Evolutionary conservation across 2,113 vertebrate species (phyloP), one percentile per base, ranked within the genome.

Genomic region (Sialia sialis): DNA sequence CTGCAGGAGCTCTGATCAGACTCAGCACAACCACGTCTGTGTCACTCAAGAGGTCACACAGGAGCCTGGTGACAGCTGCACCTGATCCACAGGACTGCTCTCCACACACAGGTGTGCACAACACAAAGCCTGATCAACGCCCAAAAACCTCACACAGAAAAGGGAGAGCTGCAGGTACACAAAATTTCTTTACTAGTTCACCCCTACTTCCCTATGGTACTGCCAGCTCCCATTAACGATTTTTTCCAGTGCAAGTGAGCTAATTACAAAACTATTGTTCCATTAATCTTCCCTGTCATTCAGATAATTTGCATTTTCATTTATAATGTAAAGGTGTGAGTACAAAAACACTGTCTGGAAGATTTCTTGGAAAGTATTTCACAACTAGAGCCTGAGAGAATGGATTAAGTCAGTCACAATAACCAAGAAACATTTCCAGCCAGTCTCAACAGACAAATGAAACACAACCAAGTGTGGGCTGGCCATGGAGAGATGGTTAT

Each of bases 321-420:
- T 19, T 19, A 44, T 8, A 84, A 72, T 75, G 41, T 43, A 67
- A 51, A 91, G 83, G 49, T 72, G 32, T 36, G 29, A 92, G 21
- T 25, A 83, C 34, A 63, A 83, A 91, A 83, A 30, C 12, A 52
- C 9, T 30, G 54, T 41, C 75, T 75, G 59, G 66, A 85, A 88
- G 49, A 80, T 22, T 70, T 74, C 92, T 84, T 79, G 56, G 78
- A 49, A 55, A 64, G 41, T 26, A 59, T 86, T 82, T 63, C 62
- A 66, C 63, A 80, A 74, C 29, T 16, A 48, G 10, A 84, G 52
- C 56, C 64, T 7, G 22, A 68, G 38, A 88, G 39, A 49, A 63
- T 44, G 80, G 84, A 96, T 84, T 79, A 60, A 93, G 17, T 60
- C 89, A 93, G 80, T 91, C 93, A 93, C 67, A 94, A 87, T 49